Evolutionary conservation across 2,888 invertebrate species (phyloP), one percentile per base, ranked within the genome.

Genomic region (Phyllotreta cruciferae): DNA sequence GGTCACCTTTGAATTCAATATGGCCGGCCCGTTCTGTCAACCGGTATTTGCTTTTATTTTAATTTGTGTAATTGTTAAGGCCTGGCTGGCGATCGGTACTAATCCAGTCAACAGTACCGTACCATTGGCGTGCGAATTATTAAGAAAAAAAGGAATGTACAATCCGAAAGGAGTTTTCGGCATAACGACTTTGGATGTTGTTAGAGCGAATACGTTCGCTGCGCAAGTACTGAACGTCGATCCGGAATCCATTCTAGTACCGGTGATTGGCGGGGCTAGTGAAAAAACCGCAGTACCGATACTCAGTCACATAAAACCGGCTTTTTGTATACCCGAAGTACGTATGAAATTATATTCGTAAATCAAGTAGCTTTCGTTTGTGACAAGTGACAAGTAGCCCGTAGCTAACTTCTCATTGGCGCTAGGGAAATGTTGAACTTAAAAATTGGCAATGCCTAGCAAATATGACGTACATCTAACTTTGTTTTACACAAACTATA

Each of bases 181-280:
- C 6, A 86, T 94, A 3, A 91, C 91, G 52, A 86, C 88, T 6
- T 79, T 91, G 37, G 90, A 93, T 78, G 82, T 87, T 35, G 86
- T 93, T 24, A 84, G 92, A 71, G 88, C 93, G 0, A 91, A 91
- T 76, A 85, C 88, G n/a, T 86, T 93, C 74, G 88, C 89, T 41
- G 89, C 92, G 1, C 84, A 87, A 67, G 83, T 86, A 10, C 79
- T 88, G 77, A 85, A 85, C 0, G 70, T 90, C 42, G 85, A 87
- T 69, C 88, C 91, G 0, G 82, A 85, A 66, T 83, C 85, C 66
- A 88, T 91, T 8, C 80, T 83, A 68, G 88, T 92, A 6, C 94
- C 94, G 0, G 89, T 94, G 0, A 83, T 88, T 55, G 93, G 94
- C 37, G 94, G 94, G 0, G 89, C 90, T 78, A 87, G 89, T 13